Percentiles rank a stretch among this genome's conserved stretches.
Evolutionary conservation across 2,113 vertebrate genomes (phyloP).

Genomic region (Vidua chalybeata): DNA sequence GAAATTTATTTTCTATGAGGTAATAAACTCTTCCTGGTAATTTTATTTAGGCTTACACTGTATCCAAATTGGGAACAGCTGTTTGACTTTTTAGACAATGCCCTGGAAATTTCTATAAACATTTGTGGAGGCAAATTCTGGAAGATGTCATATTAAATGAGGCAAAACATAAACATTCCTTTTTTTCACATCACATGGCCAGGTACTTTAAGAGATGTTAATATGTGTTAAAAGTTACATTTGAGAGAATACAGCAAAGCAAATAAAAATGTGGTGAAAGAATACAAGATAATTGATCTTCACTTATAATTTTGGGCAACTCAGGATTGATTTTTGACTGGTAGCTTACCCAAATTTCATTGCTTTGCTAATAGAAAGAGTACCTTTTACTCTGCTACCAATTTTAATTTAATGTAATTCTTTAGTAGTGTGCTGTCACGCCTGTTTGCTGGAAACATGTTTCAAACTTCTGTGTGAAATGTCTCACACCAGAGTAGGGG

Average conservation of each 20-base stretch:
- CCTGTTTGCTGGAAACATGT: not conserved
- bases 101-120: slow-evolving; percentile 11
- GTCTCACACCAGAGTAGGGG: not conserved
- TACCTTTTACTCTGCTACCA: not conserved
- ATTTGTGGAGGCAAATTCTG: slow-evolving; percentile 13
- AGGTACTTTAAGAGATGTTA: not conserved
- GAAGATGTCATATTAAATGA: slow-evolving; percentile 1
- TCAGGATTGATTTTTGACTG: not conserved
- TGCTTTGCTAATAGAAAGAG: not conserved
- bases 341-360: not conserved
- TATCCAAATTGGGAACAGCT: not conserved
- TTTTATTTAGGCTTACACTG: not conserved
- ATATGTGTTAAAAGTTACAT: not conserved
- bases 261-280: not conserved
- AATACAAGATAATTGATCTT: not conserved
- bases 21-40: not conserved
- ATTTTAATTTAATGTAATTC: not conserved
- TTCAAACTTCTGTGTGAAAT: not conserved
- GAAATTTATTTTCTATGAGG: not conserved
- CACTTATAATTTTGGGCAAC: not conserved
- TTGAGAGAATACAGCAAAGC: not conserved
- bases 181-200: not conserved
- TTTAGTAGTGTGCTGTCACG: not conserved
- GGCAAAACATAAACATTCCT: not conserved
- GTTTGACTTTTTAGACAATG: not conserved